Evolutionary conservation across 1,140 invertebrate genomes (phyloP).

Genomic region (Drosophila grimshawi): DNA sequence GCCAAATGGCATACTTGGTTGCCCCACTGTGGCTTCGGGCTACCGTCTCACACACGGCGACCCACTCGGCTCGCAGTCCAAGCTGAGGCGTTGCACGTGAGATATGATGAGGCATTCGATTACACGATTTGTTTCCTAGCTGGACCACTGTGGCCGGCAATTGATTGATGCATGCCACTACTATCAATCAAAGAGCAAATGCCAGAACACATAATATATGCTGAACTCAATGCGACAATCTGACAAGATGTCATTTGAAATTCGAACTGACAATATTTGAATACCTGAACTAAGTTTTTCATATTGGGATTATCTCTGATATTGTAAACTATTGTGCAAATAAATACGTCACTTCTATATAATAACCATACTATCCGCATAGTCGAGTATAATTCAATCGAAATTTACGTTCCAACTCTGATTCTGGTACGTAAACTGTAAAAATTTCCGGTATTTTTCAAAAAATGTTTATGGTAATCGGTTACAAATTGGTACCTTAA

Average conservation of each 20-base stretch:
- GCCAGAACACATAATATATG: neutral
- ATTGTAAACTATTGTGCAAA: no score
- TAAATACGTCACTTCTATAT: no score
- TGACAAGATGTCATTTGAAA: neutral
- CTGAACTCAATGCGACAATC: constrained; percentile 19
- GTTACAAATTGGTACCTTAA: no score
- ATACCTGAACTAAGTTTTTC: no score
- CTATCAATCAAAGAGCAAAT: constrained; percentile 40
- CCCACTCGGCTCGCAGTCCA: constrained; percentile 23
- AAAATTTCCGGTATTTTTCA: no score
- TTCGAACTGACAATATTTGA: no score
- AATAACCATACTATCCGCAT: no score
- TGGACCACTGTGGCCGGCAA: neutral
- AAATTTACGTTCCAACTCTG: no score
- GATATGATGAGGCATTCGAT: constrained; percentile 24
- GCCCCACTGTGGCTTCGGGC: constrained; percentile 38
- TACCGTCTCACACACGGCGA: constrained; percentile 27
- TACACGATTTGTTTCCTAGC: constrained; percentile 7
- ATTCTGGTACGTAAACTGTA: no score
- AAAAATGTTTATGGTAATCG: no score
- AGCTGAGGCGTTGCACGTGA: constrained; percentile 22
- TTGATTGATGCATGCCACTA: constrained; percentile 46
- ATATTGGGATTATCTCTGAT: no score
- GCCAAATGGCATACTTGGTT: constrained; percentile 81
- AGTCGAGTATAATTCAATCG: no score